A percentile compares a stretch with the other conserved stretches of the same genome.
These are phyloP conservation scores for Rhombomys opimus DNA, from an alignment of 2,113 vertebrate species.

Conservation along the genomic window DNA sequence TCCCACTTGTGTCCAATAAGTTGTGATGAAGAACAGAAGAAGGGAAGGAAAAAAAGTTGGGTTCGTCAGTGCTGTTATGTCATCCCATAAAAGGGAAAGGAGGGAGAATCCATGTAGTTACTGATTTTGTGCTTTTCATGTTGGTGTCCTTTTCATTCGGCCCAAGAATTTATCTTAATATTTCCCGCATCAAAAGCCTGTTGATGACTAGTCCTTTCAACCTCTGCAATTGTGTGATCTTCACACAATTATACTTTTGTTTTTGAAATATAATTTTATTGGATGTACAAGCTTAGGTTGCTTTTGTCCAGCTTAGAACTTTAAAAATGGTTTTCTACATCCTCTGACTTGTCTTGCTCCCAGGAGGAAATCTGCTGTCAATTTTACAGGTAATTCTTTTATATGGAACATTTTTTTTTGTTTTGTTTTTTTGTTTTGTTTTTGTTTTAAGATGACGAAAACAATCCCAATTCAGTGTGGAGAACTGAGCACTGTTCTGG, in stretches of 20 bases:
- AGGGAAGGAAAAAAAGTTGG: no score
- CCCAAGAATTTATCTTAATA: neutral
- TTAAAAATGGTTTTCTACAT: neutral
- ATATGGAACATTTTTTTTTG: neutral
- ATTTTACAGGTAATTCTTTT: constrained; percentile 34
- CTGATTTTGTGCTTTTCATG: neutral
- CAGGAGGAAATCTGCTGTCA: neutral
- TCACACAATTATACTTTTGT: neutral
- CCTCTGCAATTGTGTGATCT: neutral
- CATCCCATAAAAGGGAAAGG: neutral
- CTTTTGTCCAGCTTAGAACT: constrained; percentile 6
- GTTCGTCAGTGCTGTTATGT: neutral
- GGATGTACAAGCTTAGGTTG: neutral
- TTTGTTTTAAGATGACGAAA: neutral
- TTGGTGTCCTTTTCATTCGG: neutral
- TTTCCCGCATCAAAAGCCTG: neutral
- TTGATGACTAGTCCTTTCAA: neutral
- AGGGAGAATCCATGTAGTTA: neutral
- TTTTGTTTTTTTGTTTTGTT: no score
- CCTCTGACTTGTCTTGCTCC: neutral
- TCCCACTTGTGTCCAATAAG: neutral
- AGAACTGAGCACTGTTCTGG: neutral
- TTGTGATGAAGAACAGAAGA: no score
- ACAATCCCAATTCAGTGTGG: no score
- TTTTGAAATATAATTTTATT: constrained; percentile 27